Percentiles rank a stretch among this genome's conserved stretches.
Evolutionary conservation across 2,797 vertebrate genomes (phyloP).

Genomic region (Pangasius djambal): DNA sequence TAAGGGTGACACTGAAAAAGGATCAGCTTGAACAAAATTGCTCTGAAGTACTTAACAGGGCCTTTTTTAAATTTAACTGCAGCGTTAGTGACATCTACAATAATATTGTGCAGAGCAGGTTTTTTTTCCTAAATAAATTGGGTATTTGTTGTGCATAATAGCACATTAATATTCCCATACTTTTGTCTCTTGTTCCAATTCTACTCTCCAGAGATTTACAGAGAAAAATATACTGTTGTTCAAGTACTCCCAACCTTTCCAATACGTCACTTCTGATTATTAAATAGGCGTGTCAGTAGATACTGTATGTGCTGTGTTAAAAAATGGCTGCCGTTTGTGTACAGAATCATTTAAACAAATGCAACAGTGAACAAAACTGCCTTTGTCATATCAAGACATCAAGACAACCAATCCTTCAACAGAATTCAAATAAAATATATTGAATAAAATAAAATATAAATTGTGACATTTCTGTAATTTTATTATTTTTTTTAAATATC

Average conservation of each 20-base stretch:
- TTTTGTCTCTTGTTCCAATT: background rate
- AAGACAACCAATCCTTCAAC: background rate
- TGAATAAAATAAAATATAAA: background rate
- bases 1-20: constrained; percentile 12
- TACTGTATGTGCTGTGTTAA: background rate
- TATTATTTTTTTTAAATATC: background rate
- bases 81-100: background rate
- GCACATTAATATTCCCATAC: background rate
- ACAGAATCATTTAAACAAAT: background rate
- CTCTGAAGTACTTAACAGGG: background rate
- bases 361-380: background rate
- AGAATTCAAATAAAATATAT: background rate
- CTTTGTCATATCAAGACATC: background rate
- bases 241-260: background rate
- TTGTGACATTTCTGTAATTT: background rate
- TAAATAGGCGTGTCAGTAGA: background rate
- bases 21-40: background rate
- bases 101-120: background rate
- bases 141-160: background rate
- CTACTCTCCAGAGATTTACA: background rate
- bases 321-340: background rate
- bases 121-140: background rate
- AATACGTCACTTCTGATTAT: background rate
- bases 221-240: background rate
- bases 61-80: background rate